Evolutionary conservation across 2,113 vertebrate species (phyloP).

Genomic region (Cyphotilapia sp.): DNA sequence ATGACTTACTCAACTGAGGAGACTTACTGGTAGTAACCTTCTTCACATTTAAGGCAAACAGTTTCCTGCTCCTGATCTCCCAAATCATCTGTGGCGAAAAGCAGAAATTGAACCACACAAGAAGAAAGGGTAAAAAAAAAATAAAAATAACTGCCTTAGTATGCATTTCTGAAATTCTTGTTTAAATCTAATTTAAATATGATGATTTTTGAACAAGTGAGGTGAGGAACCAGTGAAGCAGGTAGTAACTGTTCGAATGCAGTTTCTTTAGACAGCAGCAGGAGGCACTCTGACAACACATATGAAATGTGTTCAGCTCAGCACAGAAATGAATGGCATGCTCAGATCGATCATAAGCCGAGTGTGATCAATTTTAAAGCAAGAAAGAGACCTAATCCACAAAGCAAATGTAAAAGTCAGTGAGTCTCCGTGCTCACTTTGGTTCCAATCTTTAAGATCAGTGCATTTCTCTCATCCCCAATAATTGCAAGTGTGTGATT

Average conservation of each 20-base stretch:
- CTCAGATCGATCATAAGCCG: not conserved
- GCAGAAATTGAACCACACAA: not conserved
- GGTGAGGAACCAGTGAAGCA: not conserved
- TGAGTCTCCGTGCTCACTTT: not conserved
- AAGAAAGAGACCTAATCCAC: not conserved
- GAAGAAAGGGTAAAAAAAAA: not conserved
- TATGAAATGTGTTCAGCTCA: not conserved
- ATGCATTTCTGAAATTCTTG: not conserved
- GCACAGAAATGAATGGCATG: not conserved
- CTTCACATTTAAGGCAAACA: slow-evolving; percentile 60
- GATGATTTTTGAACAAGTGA: not conserved
- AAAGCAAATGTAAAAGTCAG: not conserved
- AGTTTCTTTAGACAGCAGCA: slow-evolving; percentile 32
- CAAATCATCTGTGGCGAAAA: slow-evolving; percentile 35
- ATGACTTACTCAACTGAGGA: not conserved
- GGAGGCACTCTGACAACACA: slow-evolving; percentile 42
- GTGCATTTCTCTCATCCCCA: not conserved
- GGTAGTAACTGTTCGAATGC: not conserved
- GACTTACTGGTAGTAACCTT: slow-evolving; percentile 63
- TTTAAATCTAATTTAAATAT: not conserved
- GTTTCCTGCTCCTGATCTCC: slow-evolving; percentile 15
- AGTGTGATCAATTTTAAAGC: not conserved
- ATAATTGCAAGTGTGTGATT: not conserved
- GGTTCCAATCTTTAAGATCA: not conserved
- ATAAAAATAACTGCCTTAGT: not conserved